phyloP scores from a whole-genome alignment of 2,888 invertebrate genomes.

The Mactromeris polynyma region DNA sequence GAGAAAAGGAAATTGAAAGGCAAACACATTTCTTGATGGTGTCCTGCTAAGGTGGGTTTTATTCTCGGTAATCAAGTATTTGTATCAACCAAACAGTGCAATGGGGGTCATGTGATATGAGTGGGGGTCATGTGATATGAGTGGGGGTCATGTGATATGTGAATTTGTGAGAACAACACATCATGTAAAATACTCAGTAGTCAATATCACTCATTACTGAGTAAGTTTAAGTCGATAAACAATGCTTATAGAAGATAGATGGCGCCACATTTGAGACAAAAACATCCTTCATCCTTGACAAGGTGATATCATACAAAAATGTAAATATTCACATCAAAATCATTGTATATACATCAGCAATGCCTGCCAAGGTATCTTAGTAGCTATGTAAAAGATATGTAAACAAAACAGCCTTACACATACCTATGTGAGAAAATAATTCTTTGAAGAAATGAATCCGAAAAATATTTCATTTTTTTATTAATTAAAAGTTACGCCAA shows the following conservation, averaged over 20 bases:
- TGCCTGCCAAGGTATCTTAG: not conserved
- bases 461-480: no score
- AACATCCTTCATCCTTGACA: not conserved
- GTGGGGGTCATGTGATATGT: not conserved
- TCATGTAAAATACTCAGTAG: conserved; percentile 5
- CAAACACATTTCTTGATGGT: conserved; percentile 34
- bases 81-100: conserved; percentile 10
- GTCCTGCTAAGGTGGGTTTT: conserved; percentile 31
- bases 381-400: not conserved
- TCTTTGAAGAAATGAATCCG: not conserved
- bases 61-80: conserved; percentile 16
- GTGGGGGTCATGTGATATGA: no score
- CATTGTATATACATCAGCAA: not conserved
- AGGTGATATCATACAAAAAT: not conserved
- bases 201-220: conserved; percentile 11
- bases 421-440: not conserved
- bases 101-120: no score
- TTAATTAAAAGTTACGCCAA: no score
- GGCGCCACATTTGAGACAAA: conserved; percentile 13
- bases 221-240: conserved; percentile 16
- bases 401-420: not conserved
- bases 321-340: conserved; percentile 1
- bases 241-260: conserved; percentile 12
- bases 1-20: conserved; percentile 26
- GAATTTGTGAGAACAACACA: conserved; percentile 7